Conservation (phyloP, 2,888 invertebrate genomes). For the Geophilus truncorum region DNA sequence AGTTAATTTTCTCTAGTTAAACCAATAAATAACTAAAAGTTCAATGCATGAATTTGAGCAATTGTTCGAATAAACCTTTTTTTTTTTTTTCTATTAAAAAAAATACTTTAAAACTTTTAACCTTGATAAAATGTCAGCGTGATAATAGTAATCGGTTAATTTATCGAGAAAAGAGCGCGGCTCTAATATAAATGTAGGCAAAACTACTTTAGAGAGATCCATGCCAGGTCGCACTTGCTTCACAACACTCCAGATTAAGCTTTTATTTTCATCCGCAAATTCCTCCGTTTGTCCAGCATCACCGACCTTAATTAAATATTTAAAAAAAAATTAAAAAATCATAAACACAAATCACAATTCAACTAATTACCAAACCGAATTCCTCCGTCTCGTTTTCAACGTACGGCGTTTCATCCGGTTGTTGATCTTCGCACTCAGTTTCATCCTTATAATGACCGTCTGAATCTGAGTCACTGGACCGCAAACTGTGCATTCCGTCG, state of each 20-base stretch:
- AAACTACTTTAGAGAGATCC: constrained; percentile 97
- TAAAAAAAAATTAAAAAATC: not conserved
- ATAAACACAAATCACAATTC: not conserved
- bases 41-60: too few species aligned
- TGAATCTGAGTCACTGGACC: constrained; percentile 62
- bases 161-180: constrained; percentile 95
- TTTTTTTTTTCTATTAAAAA: too few species aligned
- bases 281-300: constrained; percentile 71
- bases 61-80: too few species aligned
- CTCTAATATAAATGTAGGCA: constrained; percentile 98
- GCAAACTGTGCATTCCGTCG: constrained; percentile 42
- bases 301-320: constrained; percentile 46
- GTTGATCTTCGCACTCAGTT: constrained; percentile 48
- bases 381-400: constrained; percentile 58
- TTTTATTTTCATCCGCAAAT: constrained; percentile 90
- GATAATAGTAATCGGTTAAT: constrained; percentile 99
- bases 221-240: constrained; percentile 98
- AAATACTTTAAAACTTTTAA: constrained; percentile 80
- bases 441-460: constrained; percentile 53
- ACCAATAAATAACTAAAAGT: too few species aligned
- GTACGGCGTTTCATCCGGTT: constrained; percentile 59
- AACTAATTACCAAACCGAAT: constrained; percentile 54
- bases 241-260: constrained; percentile 91
- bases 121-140: constrained; percentile 96
- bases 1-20: too few species aligned